phyloP scores from a whole-genome alignment of 2,888 invertebrate genomes.

The Ectemnius continuus region DNA sequence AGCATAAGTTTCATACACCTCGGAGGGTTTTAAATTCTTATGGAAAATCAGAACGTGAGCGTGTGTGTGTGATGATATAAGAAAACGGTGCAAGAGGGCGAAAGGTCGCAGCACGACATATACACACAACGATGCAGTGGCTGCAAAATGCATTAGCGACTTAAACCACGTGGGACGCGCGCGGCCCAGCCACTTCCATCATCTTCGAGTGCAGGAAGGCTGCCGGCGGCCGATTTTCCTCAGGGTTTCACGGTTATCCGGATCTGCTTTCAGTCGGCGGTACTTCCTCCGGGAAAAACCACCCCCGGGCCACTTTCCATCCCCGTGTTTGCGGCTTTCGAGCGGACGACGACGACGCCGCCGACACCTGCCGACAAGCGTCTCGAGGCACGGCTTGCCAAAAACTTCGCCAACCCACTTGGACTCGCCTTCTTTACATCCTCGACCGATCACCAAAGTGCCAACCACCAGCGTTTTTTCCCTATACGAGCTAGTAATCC shows the following conservation, averaged over 20 bases:
- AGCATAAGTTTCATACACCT: too few relatives aligned
- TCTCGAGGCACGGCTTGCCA: too few relatives aligned
- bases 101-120: neutral
- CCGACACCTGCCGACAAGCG: slow-evolving; percentile 21
- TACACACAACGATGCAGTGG: neutral
- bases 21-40: too few relatives aligned
- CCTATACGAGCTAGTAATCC: too few relatives aligned
- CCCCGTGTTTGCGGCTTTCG: slow-evolving; percentile 19
- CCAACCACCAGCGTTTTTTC: too few relatives aligned
- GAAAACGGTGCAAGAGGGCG: neutral
- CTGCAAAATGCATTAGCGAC: slow-evolving; percentile 23
- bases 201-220: slow-evolving; percentile 20
- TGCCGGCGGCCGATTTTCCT: slow-evolving; percentile 50
- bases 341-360: slow-evolving; percentile 10
- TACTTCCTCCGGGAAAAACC: slow-evolving; percentile 39
- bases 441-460: too few relatives aligned
- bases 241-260: slow-evolving; percentile 48
- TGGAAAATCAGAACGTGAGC: too few relatives aligned
- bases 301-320: slow-evolving; percentile 46
- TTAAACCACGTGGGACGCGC: slow-evolving; percentile 28
- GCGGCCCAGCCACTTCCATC: slow-evolving; percentile 13
- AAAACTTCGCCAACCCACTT: too few relatives aligned
- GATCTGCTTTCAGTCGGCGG: slow-evolving; percentile 45
- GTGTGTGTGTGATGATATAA: too few relatives aligned
- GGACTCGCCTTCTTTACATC: too few relatives aligned